These are phyloP conservation scores for Oscheius onirici DNA, from an alignment of 2,888 invertebrate species.

Conservation along the genomic window DNA sequence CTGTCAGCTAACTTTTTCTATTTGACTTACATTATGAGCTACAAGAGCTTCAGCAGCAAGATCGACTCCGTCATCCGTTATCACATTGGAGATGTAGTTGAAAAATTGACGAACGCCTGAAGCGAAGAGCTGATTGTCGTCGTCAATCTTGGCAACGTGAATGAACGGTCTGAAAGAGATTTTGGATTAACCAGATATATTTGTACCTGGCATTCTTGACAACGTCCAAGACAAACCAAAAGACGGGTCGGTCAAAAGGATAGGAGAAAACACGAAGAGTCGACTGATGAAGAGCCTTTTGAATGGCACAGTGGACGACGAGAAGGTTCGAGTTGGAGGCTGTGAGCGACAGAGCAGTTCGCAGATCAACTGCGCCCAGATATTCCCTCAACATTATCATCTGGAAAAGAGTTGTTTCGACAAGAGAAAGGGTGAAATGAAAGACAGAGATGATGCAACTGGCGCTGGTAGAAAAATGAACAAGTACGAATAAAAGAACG, in stretches of 20 bases:
- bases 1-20: background rate
- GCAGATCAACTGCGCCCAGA: constrained; percentile 27
- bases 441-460: background rate
- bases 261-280: constrained; percentile 29
- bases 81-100: constrained; percentile 1
- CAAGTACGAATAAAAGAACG: background rate
- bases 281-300: constrained; percentile 13
- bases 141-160: constrained; percentile 24
- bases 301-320: constrained; percentile 26
- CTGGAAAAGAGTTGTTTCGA: background rate
- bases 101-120: constrained; percentile 24
- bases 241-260: constrained; percentile 27
- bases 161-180: constrained; percentile 25
- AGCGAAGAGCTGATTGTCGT: constrained; percentile 15
- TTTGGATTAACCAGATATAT: background rate
- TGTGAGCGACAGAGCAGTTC: constrained; percentile 23
- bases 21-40: background rate
- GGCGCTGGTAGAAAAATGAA: background rate
- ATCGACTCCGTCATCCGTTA: constrained; percentile 11
- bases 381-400: constrained; percentile 37
- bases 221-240: constrained; percentile 33
- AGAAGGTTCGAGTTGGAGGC: constrained; percentile 6
- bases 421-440: too few relatives aligned
- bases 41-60: constrained; percentile 18
- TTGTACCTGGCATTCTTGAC: constrained; percentile 30